Evolutionary conservation across 2,113 vertebrate species (phyloP), one percentile per base, ranked within the genome.

Genomic region (Centrocercus urophasianus): DNA sequence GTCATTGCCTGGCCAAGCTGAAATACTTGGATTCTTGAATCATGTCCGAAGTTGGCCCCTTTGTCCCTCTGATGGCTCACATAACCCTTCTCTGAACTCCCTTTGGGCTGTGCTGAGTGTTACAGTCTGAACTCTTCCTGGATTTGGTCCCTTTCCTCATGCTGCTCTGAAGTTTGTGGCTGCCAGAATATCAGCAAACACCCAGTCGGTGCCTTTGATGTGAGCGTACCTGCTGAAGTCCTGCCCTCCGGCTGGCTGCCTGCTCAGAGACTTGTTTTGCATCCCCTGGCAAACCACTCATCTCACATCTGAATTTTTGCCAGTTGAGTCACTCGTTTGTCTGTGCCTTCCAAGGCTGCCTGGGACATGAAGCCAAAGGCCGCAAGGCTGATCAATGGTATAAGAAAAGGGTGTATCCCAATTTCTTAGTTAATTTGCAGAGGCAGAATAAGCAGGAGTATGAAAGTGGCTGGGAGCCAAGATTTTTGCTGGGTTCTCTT

Each of bases 11-110:
- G 78, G 91, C 95, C 83, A 92, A 90, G 79, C 83, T 90, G 77
- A 95, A 96, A 97, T 96, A 90, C 69, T 96, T 95, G 85, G 86
- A 86, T 85, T 89, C 91, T 92, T 95, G 90, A 90, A 77, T 97
- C 80, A 95, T 92, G 82, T 95, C 91, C 28, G 2, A 91, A 88
- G 83, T 63, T 96, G 96, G 93, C 94, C 69, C 65, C 34, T 84
- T 85, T 0, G 0, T 94, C 70, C 88, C 74, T 60, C 70, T 64
- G 77, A 93, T 94, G 73, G 86, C 83, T 94, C 91, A 77, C 70
- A 60, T 77, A 92, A 84, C 93, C 93, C 76, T 94, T 85, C 57
- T 81, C 67, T 95, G 95, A 97, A 97, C 95, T 96, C 93, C 90
- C 93, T 90, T 65, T 56, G 96, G 95, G 95, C 83, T 90, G 7